phyloP scores from a whole-genome alignment of 2,888 invertebrate species.

The Aleiodes alternator region DNA sequence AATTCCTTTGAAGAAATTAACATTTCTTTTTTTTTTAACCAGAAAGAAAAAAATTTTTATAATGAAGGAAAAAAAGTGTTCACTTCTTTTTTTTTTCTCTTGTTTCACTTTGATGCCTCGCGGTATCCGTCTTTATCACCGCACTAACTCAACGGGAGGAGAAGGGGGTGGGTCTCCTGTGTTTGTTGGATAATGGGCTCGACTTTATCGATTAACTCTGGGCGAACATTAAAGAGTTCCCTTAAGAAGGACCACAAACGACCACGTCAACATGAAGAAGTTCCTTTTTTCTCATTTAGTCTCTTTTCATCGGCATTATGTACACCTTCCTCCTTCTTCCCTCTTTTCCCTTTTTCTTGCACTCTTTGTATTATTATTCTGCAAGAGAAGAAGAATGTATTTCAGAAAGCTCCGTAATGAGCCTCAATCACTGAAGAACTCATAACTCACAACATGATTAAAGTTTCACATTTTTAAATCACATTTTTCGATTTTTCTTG shows the following conservation, averaged over 20 bases:
- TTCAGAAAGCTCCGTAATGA: constrained; percentile 23
- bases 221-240: constrained; percentile 50
- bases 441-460: constrained; percentile 19
- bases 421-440: constrained; percentile 46
- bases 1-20: not conserved
- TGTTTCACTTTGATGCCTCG: constrained; percentile 49
- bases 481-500: constrained; percentile 4
- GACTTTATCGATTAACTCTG: constrained; percentile 55
- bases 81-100: constrained; percentile 39
- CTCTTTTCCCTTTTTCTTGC: not conserved
- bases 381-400: constrained; percentile 37
- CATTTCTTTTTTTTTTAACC: not conserved
- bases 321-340: constrained; percentile 5
- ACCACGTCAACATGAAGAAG: constrained; percentile 28
- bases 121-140: constrained; percentile 54
- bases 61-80: constrained; percentile 37
- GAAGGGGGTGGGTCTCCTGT: constrained; percentile 31
- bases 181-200: constrained; percentile 51
- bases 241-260: constrained; percentile 47
- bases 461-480: constrained; percentile 6
- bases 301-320: constrained; percentile 12
- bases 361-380: not conserved
- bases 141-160: constrained; percentile 46
- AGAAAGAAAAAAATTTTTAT: not conserved
- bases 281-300: constrained; percentile 26